These are phyloP conservation scores for Chelidonichthys spinosus DNA, from an alignment of 2,797 vertebrate genomes.

Conservation along the genomic window DNA sequence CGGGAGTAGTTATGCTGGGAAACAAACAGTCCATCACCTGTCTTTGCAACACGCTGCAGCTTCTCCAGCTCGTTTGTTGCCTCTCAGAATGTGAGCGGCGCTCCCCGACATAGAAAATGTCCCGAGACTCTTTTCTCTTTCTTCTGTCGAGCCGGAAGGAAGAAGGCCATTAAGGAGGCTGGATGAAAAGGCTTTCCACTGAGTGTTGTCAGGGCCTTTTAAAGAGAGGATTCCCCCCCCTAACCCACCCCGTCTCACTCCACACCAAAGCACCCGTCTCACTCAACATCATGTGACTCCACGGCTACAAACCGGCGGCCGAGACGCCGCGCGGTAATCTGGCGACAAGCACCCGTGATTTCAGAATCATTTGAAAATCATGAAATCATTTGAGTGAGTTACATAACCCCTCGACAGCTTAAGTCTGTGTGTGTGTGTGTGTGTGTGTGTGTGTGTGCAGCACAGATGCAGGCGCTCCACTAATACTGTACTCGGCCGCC, in stretches of 20 bases:
- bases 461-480: constrained; percentile 69
- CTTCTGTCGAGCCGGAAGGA: background rate
- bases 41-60: constrained; percentile 14
- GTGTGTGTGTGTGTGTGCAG: constrained; percentile 1
- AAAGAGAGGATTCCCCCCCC: constrained; percentile 40
- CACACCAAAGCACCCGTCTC: constrained; percentile 32
- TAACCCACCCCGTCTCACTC: constrained; percentile 7
- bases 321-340: constrained; percentile 60
- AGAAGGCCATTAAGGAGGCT: constrained; percentile 31
- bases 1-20: constrained; percentile 22
- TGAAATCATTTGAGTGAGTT: too few species aligned
- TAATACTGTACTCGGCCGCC: constrained; percentile 69
- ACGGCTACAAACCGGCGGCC: constrained; percentile 41
- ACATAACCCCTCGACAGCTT: constrained; percentile 77
- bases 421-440: constrained; percentile 46
- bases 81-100: constrained; percentile 44
- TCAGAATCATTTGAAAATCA: constrained; percentile 79
- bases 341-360: constrained; percentile 60
- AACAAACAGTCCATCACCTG: constrained; percentile 35
- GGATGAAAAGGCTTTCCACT: constrained; percentile 14
- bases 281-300: constrained; percentile 28
- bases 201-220: constrained; percentile 32
- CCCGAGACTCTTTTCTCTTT: constrained; percentile 26
- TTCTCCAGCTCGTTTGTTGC: constrained; percentile 40
- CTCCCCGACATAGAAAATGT: constrained; percentile 8